Evolutionary conservation across 2,113 vertebrate species (phyloP), one percentile per base, ranked within the genome.

Genomic region (Melospiza melodia): DNA sequence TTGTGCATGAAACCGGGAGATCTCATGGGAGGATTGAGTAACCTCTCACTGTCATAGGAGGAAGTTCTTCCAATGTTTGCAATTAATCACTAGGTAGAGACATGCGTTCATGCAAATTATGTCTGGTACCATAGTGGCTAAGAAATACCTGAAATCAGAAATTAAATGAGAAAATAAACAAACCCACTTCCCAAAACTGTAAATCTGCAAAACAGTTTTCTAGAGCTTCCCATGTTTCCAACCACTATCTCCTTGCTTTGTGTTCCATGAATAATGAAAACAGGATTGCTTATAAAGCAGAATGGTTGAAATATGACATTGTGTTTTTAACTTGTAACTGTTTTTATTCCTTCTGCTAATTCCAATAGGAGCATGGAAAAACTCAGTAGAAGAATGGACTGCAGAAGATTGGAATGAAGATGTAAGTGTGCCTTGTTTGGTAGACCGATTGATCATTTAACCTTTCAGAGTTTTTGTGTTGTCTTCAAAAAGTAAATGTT

Each of bases 371-470:
- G 79, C 98, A 24, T 99, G 99, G 99, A 98, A 97, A 94, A 99
- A 98, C 77, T 98, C 98, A 84, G 48, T 98, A 81, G 99, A 99
- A 91, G 99, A 99, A 75, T 99, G 99, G 99, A 98, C 98, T 71
- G 93, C 99, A 43, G 99, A 99, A 94, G 99, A 99, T 66, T 99
- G 99, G 99, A 99, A 98, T 95, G 99, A 99, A 98, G 99, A 99
- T 97, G 99, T 99, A 97, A 98, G 98, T 97, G 37, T 90, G 33
- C 63, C 41, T 63, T 65, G 22, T 65, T 83, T 69, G 22, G 35
- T 66, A 49, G 54, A 55, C 35, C 0, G 0, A 69, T 17, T 73
- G 19, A 12, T 76, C 89, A 41, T 59, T 94, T 43, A 59, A 33
- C 43, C 17, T 89, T 63, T 28, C 57, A 74, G 16, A 76, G 18